These are phyloP conservation scores for Eristalis pertinax DNA, from an alignment of 2,888 invertebrate species.

Conservation along the genomic window DNA sequence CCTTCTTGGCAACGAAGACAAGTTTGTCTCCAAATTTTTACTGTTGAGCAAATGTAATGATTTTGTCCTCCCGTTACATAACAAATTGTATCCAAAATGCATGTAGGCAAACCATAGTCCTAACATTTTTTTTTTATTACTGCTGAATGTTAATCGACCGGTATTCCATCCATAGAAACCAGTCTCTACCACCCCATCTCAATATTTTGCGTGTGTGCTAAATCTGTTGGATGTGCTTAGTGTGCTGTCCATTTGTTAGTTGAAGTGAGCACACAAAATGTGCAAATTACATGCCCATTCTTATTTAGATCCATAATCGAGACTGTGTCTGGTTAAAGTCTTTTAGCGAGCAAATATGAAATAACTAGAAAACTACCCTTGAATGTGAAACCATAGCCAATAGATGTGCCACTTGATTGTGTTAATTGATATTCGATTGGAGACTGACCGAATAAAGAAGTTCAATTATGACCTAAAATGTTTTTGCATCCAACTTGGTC, in stretches of 20 bases:
- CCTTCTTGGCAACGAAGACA: neutral
- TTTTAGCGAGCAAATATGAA: conserved; percentile 31
- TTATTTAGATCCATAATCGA: neutral
- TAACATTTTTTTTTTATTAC: neutral
- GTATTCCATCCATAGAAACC: neutral
- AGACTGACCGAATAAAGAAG: neutral
- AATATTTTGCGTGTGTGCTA: neutral
- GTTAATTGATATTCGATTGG: neutral
- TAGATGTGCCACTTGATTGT: neutral
- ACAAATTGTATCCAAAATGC: conserved; percentile 2
- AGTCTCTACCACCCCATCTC: neutral
- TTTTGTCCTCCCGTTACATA: conserved; percentile 19
- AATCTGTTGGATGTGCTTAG: neutral
- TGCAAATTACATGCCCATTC: neutral
- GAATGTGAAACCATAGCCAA: neutral
- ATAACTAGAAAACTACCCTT: neutral
- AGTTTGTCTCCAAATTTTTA: neutral
- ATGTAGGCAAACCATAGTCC: neutral
- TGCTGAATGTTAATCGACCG: neutral
- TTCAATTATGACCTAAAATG: neutral
- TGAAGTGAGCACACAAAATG: neutral
- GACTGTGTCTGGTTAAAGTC: neutral
- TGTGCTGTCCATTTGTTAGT: neutral
- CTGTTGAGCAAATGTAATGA: neutral
- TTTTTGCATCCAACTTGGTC: neutral